phyloP scores from a whole-genome alignment of 2,888 invertebrate genomes.

The Glyphotaelius pellucidus region DNA sequence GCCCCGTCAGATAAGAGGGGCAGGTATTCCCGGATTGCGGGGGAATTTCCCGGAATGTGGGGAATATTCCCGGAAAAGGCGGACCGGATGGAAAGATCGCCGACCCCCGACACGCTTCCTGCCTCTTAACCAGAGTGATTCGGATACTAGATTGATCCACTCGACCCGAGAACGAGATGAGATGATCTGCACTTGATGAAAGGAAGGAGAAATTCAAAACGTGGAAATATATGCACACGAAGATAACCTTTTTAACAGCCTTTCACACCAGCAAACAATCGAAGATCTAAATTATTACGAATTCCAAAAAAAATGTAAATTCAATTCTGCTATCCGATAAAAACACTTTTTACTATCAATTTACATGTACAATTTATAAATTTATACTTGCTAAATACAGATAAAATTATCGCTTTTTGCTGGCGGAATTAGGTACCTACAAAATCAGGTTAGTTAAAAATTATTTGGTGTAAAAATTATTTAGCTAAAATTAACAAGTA shows the following conservation, averaged over 20 bases:
- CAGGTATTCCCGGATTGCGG: conserved; percentile 38
- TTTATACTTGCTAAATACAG: too few species aligned
- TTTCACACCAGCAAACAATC: too few species aligned
- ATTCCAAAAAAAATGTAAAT: too few species aligned
- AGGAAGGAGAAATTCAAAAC: background rate
- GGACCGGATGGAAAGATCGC: conserved; percentile 40
- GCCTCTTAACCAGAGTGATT: conserved; percentile 36
- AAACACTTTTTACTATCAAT: too few species aligned
- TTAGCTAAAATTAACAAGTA: too few species aligned
- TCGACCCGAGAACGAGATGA: conserved; percentile 9
- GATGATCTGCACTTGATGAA: background rate
- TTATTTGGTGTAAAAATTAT: too few species aligned
- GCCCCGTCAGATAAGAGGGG: background rate
- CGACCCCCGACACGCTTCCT: conserved; percentile 41
- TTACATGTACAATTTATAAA: too few species aligned
- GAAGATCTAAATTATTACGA: too few species aligned
- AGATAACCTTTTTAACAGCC: background rate
- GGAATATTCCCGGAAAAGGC: conserved; percentile 50
- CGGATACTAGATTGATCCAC: conserved; percentile 37
- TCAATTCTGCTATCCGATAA: too few species aligned
- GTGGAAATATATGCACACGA: background rate
- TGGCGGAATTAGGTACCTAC: too few species aligned
- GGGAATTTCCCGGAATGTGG: conserved; percentile 16
- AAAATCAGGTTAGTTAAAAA: too few species aligned
- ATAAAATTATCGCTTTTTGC: too few species aligned